These are phyloP conservation scores for Catamblyrhynchus diadema DNA, from an alignment of 2,797 vertebrate genomes.

Conservation along the genomic window DNA sequence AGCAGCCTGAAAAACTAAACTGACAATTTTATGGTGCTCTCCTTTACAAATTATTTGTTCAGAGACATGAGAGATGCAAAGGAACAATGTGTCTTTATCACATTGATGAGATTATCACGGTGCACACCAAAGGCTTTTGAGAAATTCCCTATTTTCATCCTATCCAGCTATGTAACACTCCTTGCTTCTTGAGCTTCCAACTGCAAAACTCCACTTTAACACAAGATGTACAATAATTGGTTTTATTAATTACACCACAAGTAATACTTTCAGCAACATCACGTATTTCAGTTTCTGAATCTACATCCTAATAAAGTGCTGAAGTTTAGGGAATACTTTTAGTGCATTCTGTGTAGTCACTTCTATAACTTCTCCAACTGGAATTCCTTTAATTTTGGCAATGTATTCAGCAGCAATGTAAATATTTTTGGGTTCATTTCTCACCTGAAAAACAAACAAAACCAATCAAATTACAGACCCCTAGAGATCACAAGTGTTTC, in stretches of 20 bases:
- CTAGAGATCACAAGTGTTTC: background rate
- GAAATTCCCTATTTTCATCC: background rate
- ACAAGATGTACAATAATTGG: background rate
- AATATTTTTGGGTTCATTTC: constrained; percentile 94
- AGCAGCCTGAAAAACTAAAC: background rate
- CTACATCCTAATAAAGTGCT: constrained; percentile 70
- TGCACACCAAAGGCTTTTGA: background rate
- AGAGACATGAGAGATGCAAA: background rate
- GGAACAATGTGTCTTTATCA: background rate
- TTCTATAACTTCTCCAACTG: constrained; percentile 86
- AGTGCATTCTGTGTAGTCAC: constrained; percentile 88
- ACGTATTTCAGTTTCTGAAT: background rate
- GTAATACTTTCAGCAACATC: background rate
- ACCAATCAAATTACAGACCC: background rate
- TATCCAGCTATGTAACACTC: background rate
- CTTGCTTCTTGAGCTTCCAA: background rate
- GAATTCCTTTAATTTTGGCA: constrained; percentile 87
- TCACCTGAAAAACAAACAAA: constrained; percentile 79
- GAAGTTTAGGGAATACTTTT: constrained; percentile 87
- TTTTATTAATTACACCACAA: background rate
- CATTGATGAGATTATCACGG: background rate
- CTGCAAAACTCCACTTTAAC: background rate
- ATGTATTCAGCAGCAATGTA: constrained; percentile 87
- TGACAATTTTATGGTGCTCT: background rate
- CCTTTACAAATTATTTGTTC: background rate